These are phyloP conservation scores for Anguilla anguilla DNA, from an alignment of 2,797 vertebrate genomes.

Conservation along the genomic window DNA sequence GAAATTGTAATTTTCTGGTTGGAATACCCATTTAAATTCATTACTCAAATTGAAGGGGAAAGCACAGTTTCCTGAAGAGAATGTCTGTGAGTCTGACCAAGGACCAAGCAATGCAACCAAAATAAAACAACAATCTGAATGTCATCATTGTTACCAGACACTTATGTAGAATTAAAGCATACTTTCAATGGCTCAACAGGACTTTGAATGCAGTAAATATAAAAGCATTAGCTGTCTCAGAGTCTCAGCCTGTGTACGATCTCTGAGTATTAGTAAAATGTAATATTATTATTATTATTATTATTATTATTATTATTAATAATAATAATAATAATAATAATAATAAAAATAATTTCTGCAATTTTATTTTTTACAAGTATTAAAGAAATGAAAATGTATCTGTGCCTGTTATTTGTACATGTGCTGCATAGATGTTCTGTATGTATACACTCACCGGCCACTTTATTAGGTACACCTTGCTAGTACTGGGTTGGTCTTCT, in stretches of 20 bases:
- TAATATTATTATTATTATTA: conserved; percentile 46
- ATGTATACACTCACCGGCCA: background rate
- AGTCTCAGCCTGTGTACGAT: background rate
- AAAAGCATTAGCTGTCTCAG: background rate
- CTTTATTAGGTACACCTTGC: too few relatives aligned
- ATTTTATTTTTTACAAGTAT: conserved; percentile 58
- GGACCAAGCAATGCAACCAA: background rate
- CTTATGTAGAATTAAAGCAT: background rate
- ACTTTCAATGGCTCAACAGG: background rate
- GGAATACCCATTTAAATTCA: background rate
- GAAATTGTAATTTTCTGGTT: background rate
- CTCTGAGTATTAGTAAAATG: conserved; percentile 3
- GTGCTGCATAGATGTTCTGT: background rate
- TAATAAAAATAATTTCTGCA: background rate
- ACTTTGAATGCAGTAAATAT: background rate
- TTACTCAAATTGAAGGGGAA: background rate
- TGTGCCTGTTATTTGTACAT: background rate
- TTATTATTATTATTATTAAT: conserved; percentile 34
- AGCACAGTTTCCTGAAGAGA: background rate
- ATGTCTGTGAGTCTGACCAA: background rate
- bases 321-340: background rate
- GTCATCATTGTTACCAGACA: background rate
- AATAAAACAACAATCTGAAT: background rate
- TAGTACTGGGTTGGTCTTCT: too few relatives aligned
- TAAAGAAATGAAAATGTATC: conserved; percentile 55